Base-by-base conservation (phyloP, 2,113 vertebrate species). In the Thamnophis sirtalis region DNA sequence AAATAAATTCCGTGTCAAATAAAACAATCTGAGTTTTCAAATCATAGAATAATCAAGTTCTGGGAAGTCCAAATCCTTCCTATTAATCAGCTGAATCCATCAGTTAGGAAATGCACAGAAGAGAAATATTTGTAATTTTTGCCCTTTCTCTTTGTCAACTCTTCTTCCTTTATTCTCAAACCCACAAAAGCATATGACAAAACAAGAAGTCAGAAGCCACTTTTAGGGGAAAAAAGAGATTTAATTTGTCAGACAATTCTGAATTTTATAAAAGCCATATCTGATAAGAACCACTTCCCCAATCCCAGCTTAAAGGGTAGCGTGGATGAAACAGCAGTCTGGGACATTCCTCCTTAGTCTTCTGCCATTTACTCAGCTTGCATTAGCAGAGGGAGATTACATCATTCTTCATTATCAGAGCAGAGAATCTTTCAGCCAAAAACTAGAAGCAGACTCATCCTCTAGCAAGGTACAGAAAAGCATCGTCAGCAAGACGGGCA, bases 201-300 rank as follows among this genome's bases (percentile, higher is more conserved):
- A 50, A 21, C 17, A 85, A 84, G 55, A 53, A 17, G 26, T 60
- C n/a, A 3, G 9, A 60, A 53, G 84, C 56, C 2, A 24, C 1
- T 0, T 0, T 0, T 96, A 94, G 94, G 95, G 95, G 95, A 96
- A 84, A 54, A 95, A 38, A 0, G 2, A 43, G 4, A 87, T 93
- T 97, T 97, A 96, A 97, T 96, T 96, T 86, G 55, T 80, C 80
- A 86, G 55, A 58, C n/a, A 55, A 86, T 68, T 55, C 56, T 89
- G 86, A 93, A 89, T 92, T 92, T 93, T 92, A 93, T 95, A 95
- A 55, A 94, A 84, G 13, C 48, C 86, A 24, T 43, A 7, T 15
- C 4, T 11, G 63, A 9, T 1, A 93, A 68, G 28, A 49, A 86
- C n/a, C 55, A 24, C 49, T 92, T 92, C 88, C 91, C 89, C 84